Base-by-base conservation (phyloP, 2,888 invertebrate genomes). In the Ormyrus rosae region DNA sequence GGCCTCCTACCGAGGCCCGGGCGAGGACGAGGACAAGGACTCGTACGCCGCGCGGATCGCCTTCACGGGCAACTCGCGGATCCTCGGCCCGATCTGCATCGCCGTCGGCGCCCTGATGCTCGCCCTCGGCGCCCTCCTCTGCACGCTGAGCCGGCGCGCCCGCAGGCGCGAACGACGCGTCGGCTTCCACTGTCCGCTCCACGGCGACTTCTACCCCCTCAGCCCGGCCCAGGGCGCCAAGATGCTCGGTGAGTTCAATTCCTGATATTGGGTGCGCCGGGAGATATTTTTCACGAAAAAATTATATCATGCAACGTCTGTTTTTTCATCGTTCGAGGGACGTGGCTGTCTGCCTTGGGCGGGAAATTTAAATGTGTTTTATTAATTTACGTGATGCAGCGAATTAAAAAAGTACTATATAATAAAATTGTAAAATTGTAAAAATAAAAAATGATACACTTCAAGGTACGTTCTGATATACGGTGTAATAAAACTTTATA, bases 181-280 rank as follows among this genome's bases (percentile, higher is more conserved):
- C 81, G 95, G 95, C 76, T 95, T 95, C 91, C 95, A 95, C 90
- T 95, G 95, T 89, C 95, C 95, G 50, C 92, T 95, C 65, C 95
- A 95, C 85, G 95, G 95, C 6, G 95, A 95, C 91, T 95, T 95
- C 90, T 95, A 95, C 88, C 95, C 95, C 4, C 91, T 95, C 58
- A 95, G 94, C 88, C 94, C 95, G 46, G 93, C 94, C 81, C 93
- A 90, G 64, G 89, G 89, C 74, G 86, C 87, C 74, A 89, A 89
- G 78, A 86, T 89, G 85, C 84, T 90, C 72, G 89, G 90, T 90
- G 81, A 88, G 87, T 81, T 68, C 11, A 4, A 4, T 11, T 50
- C 34, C 2, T 10, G 50, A 19, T 71, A 0, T 34, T 48, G 50
- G 51, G 34, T 2, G 19, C 19, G 19, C 19, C 0, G 19, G 19